Evolutionary conservation across 1,140 invertebrate species (phyloP).

Genomic region (Propsilocerus akamusi): DNA sequence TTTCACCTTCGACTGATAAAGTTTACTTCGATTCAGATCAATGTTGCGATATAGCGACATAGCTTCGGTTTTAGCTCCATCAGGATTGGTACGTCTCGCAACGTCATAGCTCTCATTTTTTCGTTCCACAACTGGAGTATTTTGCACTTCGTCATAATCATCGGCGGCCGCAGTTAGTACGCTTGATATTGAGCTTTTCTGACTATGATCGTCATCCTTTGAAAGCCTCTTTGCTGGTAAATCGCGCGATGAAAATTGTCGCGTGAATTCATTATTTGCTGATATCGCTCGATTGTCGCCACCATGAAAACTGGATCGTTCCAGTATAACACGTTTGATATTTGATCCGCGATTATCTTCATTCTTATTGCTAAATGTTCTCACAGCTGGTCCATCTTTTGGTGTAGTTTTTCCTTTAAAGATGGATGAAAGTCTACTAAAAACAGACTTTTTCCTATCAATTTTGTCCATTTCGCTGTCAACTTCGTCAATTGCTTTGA

Average conservation of each 20-base stretch:
- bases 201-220: not conserved
- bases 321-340: conserved; percentile 15
- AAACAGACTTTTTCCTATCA: conserved; percentile 12
- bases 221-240: not conserved
- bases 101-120: too few relatives aligned
- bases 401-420: conserved; percentile 16
- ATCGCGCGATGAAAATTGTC: not conserved
- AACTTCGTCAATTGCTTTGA: conserved; percentile 3
- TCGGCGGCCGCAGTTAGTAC: not conserved
- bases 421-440: conserved; percentile 16
- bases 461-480: conserved; percentile 10
- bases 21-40: not conserved
- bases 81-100: too few relatives aligned
- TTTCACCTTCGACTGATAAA: conserved; percentile 1
- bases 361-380: conserved; percentile 5
- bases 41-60: not conserved
- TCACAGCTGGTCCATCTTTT: conserved; percentile 7
- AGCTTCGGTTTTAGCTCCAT: not conserved
- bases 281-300: conserved; percentile 4
- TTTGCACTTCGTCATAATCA: not conserved
- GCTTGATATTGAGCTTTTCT: not conserved
- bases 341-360: conserved; percentile 6
- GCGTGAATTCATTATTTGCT: not conserved
- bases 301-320: conserved; percentile 13
- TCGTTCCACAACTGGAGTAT: not conserved